Percentiles rank a stretch among this genome's conserved stretches.
These are phyloP conservation scores for Pogonognathellus flavescens DNA, from an alignment of 1,140 invertebrate genomes.

Conservation along the genomic window DNA sequence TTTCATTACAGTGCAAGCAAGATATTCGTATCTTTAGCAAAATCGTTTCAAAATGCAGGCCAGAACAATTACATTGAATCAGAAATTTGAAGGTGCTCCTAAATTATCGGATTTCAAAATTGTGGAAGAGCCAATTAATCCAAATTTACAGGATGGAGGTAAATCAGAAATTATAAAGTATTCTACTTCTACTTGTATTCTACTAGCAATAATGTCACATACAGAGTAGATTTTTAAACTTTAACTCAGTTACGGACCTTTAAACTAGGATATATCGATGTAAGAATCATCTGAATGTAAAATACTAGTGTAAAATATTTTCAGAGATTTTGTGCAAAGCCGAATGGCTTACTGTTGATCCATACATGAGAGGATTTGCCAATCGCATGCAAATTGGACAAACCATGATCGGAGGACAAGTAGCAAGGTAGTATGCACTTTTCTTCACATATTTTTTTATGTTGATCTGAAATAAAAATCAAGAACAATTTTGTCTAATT, in stretches of 20 bases:
- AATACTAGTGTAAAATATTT: background rate
- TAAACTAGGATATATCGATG: too few species aligned
- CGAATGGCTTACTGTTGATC: constrained; percentile 79
- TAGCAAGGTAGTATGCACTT: constrained; percentile 65
- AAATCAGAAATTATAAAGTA: background rate
- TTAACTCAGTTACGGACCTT: too few species aligned
- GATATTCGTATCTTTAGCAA: too few species aligned
- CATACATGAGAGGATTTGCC: constrained; percentile 76
- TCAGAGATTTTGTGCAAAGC: constrained; percentile 78
- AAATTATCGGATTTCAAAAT: constrained; percentile 60
- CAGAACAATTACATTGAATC: constrained; percentile 53
- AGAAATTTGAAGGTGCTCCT: constrained; percentile 59
- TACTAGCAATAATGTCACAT: too few species aligned
- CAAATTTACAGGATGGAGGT: constrained; percentile 61
- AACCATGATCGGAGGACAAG: constrained; percentile 66
- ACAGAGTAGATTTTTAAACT: too few species aligned
- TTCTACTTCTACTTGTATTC: too few species aligned
- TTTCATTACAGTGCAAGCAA: too few species aligned
- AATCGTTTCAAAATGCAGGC: too few species aligned
- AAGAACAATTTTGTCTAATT: too few species aligned
- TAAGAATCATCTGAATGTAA: too few species aligned
- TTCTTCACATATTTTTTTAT: too few species aligned
- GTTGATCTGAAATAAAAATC: too few species aligned
- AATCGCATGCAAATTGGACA: constrained; percentile 58
- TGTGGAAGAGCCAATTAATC: constrained; percentile 55